Evolutionary conservation across 2,888 invertebrate genomes (phyloP), one percentile per base, ranked within the genome.

Genomic region (Aricia artaxerxes): DNA sequence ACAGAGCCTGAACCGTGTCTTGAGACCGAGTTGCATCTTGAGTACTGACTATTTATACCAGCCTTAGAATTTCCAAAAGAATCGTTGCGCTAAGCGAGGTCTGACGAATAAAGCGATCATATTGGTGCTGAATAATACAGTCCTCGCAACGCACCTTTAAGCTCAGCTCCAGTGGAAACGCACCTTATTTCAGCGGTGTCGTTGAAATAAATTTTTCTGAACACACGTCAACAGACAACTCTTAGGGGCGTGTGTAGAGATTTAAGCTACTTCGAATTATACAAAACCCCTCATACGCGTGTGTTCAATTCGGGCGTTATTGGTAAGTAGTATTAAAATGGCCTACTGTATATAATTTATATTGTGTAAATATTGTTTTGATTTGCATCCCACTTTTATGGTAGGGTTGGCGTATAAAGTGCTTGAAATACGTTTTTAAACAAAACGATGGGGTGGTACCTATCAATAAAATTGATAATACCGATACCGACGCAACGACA

Each of bases 361-460:
- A 57, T 16, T 57, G 49, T 7, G 11, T 5, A 75, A 49, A 75
- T 75, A 75, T 75, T 49, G 49, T 53, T 75, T 75, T 73, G 24
- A 73, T 73, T 73, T 75, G 75, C 75, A 75, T 75, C 75, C 53
- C 69, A 69, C 35, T 69, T 69, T 69, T 35, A 69, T 35, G 35
- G 69, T 16, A 38, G 35, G 69, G 16, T 13, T 16, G 35, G 69
- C 38, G 24, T 13, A 69, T 38, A 38, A 69, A 69, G 16, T 16
- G 13, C 35, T 35, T 35, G 69, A 64, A 64, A 69, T 69, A 69
- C 69, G 35, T 35, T 69, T 69, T 38, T 5, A 38, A 69, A 69
- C 16, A 69, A 69, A 69, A 38, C 13, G 69, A 1, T 69, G 11
- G 35, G 35, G 38, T 69, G 5, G 61, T 61, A 57, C 16, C 4